Evolutionary conservation across 2,113 vertebrate genomes (phyloP), one percentile per base, ranked within the genome.

Genomic region (Marmota flaviventris): DNA sequence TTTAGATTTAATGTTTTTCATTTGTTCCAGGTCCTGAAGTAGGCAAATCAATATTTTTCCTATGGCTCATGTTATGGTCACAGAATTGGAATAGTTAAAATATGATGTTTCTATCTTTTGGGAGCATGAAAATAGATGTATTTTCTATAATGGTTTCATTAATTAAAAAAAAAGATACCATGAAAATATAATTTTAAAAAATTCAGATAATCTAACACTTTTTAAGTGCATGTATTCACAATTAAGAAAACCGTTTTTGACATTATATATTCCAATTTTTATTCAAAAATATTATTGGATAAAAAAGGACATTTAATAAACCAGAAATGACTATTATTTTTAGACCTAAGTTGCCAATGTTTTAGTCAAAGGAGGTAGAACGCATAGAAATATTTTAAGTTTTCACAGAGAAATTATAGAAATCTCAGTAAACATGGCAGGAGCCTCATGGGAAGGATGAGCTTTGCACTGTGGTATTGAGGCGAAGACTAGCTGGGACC

Each of bases 401-500:
- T 32, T 29, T 24, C 45, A 5, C 1, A 83, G 10, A 91, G 34
- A 78, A 6, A 39, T 24, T 42, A 3, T 17, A n/a, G 4, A 77
- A 10, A 2, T 70, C n/a, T 51, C 8, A 48, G 3, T 1, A 29
- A 24, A 37, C 5, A 48, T 12, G 48, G 4, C 5, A 65, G 20
- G 25, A 8, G 2, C 6, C 18, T 22, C 9, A 0, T 24, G 58
- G 1, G 24, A 58, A 9, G 18, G 16, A 58, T 5, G 22, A 12
- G 12, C 10, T 81, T 63, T 67, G 9, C 17, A 34, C 3, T 14
- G 0, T 39, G 5, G 0, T 11, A 4, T 12, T 61, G 27, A 56
- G 69, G 48, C 4, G 58, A 6, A 2, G 2, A 37, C 17, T 58
- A 17, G 3, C 0, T 53, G 45, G 2, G 5, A 9, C 37, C 13